These are phyloP conservation scores for Ophraella communa DNA, from an alignment of 2,888 invertebrate species.

Conservation along the genomic window DNA sequence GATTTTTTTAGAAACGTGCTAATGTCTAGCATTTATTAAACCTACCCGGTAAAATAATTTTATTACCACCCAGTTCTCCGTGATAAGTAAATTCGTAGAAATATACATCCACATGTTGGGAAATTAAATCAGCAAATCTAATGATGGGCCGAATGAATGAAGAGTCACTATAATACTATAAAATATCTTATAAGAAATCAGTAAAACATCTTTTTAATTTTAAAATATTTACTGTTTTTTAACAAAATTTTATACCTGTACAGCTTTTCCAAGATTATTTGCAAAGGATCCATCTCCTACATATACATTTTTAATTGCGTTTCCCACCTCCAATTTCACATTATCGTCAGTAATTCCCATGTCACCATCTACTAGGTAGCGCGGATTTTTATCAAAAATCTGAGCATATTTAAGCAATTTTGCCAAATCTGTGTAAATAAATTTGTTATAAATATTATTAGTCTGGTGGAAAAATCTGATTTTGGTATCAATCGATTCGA, in stretches of 20 bases:
- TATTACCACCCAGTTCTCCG: conserved; percentile 26
- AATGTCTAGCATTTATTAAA: neutral
- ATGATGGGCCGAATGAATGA: conserved; percentile 30
- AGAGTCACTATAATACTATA: conserved; percentile 37
- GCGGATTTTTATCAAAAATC: conserved; percentile 26
- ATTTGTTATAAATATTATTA: neutral
- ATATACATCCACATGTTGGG: conserved; percentile 32
- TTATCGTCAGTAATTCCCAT: conserved; percentile 29
- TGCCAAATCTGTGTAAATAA: conserved; percentile 16
- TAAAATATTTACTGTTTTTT: neutral
- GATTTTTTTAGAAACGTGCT: neutral
- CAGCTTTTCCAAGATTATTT: conserved; percentile 28
- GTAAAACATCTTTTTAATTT: neutral
- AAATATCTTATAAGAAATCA: neutral
- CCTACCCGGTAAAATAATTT: conserved; percentile 22
- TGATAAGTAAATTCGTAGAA: conserved; percentile 36
- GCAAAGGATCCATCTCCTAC: conserved; percentile 26
- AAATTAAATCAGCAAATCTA: conserved; percentile 36
- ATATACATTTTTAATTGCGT: conserved; percentile 35
- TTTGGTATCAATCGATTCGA: too few species aligned
- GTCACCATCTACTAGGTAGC: conserved; percentile 28
- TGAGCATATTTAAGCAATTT: conserved; percentile 5
- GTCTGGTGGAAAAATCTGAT: too few species aligned
- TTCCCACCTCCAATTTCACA: conserved; percentile 20
- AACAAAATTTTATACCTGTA: conserved; percentile 29